Percentiles rank a stretch among this genome's conserved stretches.
Evolutionary conservation across 2,888 invertebrate genomes (phyloP).

Genomic region (Helicoverpa assulta): DNA sequence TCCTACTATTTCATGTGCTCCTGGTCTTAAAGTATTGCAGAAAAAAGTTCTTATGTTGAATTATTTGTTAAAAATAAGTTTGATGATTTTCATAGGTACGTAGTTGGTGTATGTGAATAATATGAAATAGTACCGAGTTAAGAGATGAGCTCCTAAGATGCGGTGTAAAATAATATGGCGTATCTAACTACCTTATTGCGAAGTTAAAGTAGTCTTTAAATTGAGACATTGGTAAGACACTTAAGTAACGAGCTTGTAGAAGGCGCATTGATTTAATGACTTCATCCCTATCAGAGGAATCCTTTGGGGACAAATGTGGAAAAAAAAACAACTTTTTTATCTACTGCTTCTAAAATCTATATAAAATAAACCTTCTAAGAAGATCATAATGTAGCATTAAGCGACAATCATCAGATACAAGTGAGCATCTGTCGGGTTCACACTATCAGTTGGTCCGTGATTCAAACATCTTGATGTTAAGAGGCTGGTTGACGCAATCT

Average conservation of each 20-base stretch:
- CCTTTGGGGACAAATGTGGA: neutral
- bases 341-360: constrained; percentile 3
- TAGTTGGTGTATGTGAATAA: constrained; percentile 19
- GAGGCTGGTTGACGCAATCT: constrained; percentile 65
- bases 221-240: constrained; percentile 32
- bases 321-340: constrained; percentile 4
- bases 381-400: constrained; percentile 32
- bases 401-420: constrained; percentile 35
- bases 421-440: constrained; percentile 24
- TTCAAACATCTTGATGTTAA: constrained; percentile 67
- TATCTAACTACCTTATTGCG: constrained; percentile 46
- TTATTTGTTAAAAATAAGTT: no score
- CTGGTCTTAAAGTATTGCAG: no score
- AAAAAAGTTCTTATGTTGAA: no score
- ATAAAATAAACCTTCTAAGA: constrained; percentile 36
- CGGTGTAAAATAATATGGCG: constrained; percentile 42
- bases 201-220: constrained; percentile 20
- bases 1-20: no score
- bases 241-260: neutral
- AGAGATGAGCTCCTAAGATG: constrained; percentile 46
- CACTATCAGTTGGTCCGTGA: constrained; percentile 69
- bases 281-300: neutral
- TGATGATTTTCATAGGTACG: no score
- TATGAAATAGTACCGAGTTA: constrained; percentile 52
- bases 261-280: neutral